Conservation (phyloP, 2,888 invertebrate genomes). For the Troides helena region DNA sequence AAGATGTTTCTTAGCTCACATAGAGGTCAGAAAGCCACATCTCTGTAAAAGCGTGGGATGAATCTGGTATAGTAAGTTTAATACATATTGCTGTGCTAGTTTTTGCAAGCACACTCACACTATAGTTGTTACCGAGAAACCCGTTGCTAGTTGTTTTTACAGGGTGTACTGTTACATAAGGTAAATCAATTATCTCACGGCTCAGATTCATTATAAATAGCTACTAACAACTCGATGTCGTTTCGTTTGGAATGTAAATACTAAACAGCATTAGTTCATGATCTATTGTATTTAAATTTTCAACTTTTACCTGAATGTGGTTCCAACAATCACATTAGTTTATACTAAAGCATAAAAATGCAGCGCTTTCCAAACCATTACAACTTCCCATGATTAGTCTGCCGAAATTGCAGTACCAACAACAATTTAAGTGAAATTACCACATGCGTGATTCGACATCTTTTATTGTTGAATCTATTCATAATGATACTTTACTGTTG, state of each 20-base stretch:
- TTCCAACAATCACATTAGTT: constrained; percentile 4
- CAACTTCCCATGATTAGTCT: constrained; percentile 40
- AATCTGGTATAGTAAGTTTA: constrained; percentile 47
- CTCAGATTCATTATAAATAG: constrained; percentile 33
- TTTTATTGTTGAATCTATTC: constrained; percentile 42
- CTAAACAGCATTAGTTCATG: constrained; percentile 9
- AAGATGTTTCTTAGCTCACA: constrained; percentile 41
- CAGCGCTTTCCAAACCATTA: constrained; percentile 29
- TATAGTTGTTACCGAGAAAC: constrained; percentile 38
- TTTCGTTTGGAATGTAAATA: constrained; percentile 14
- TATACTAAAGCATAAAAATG: neutral
- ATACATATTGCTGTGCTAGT: constrained; percentile 42
- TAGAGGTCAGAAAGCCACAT: constrained; percentile 52
- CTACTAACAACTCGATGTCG: constrained; percentile 26
- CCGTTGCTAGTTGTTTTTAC: constrained; percentile 45
- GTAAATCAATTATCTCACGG: constrained; percentile 21
- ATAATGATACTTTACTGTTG: constrained; percentile 45
- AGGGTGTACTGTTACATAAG: constrained; percentile 41
- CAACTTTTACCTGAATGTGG: constrained; percentile 7
- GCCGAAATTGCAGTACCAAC: constrained; percentile 35
- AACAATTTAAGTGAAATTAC: constrained; percentile 49
- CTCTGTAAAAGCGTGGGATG: constrained; percentile 62
- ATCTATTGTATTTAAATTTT: constrained; percentile 9
- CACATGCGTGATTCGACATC: constrained; percentile 44
- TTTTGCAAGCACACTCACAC: constrained; percentile 43